Evolutionary conservation across 2,888 invertebrate species (phyloP), one percentile per base, ranked within the genome.

Genomic region (Phortica magna): DNA sequence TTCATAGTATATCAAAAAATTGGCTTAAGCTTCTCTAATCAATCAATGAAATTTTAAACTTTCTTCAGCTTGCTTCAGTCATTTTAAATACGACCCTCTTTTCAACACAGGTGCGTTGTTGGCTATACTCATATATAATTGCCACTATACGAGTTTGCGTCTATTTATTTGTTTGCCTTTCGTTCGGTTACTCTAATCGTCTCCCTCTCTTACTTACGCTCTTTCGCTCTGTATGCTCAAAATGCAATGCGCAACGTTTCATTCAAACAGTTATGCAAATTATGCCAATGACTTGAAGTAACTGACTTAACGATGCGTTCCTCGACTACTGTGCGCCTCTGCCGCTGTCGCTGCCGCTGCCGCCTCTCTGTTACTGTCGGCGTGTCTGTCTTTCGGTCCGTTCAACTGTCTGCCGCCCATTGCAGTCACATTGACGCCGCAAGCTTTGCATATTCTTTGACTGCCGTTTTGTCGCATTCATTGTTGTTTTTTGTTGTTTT

Each of bases 191-290:
- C n/a, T n/a, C n/a, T 12, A 7, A 6, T 2, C 19, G 48, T 65
- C 70, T 70, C 14, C 39, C 53, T 53, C 42, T 10, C n/a, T 53
- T 22, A 14, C 53, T 39, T 22, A 19, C 31, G 12, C 43, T 53
- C 53, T 53, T 1, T 71, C n/a, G 22, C 22, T 43, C 14, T 41
- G 65, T 67, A 22, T 68, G 43, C 12, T 22, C 67, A 17, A 43
- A 68, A 73, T 67, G 78, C 78, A 77, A 81, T 82, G 81, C 82
- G 82, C 70, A 80, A 12, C 22, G 19, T 10, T 48, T 48, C 19
- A 12, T 61, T 77, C 83, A 61, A 75, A 86, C 85, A 86, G 84
- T 85, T 85, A 85, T 86, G 85, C 86, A 85, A 86, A 85, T 85
- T 82, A 81, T 81, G 77, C 79, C 78, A 71, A 71, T 71, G 70